Base-by-base conservation (phyloP, 2,888 invertebrate genomes). In the Yponomeuta plumbellus region DNA sequence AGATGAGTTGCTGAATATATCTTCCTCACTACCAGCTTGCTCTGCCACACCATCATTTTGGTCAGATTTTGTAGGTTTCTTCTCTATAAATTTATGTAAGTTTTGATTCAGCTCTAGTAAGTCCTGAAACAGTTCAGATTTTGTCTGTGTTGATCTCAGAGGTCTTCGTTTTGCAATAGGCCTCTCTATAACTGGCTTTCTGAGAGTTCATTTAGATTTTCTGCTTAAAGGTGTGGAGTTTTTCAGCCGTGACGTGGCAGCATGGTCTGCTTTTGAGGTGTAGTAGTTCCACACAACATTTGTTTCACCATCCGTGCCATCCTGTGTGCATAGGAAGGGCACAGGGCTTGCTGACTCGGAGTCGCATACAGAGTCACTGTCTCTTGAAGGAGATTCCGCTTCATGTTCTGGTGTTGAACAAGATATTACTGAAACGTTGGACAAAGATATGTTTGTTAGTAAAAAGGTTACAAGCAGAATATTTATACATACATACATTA, bases 281-380 rank as follows among this genome's bases (percentile, higher is more conserved):
- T 91, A 91, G 69, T 86, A 91, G 71, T 91, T 91, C 91, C 91
- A 92, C 13, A 92, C 83, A 20, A 92, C 91, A 73, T 91, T 91
- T 20, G 86, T 88, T 75, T 87, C 86, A 2, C 91, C 91, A 69
- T 89, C 88, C 1, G 85, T 80, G 13, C 91, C 92, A 79, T 92
- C 91, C 78, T 92, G 92, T 1, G 91, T 91, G 70, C 90, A 91
- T 11, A 88, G 70, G 75, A 92, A 91, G 11, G 89, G 91, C 0
- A 92, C 89, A 5, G 92, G 92, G 69, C 91, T 91, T 1, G 83
- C 83, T 17, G 85, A 80, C 64, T 89, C 91, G 0, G 91, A 91
- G 69, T 84, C 88, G 71, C 77, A 85, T 56, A 88, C 72, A 6
- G 89, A 88, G 70, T 88, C 89, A 73, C 88, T 90, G 65, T 90